A percentile compares a stretch with the other conserved stretches of the same genome.
Conservation (phyloP, 2,888 invertebrate genomes). For the Perizoma affinitatum region DNA sequence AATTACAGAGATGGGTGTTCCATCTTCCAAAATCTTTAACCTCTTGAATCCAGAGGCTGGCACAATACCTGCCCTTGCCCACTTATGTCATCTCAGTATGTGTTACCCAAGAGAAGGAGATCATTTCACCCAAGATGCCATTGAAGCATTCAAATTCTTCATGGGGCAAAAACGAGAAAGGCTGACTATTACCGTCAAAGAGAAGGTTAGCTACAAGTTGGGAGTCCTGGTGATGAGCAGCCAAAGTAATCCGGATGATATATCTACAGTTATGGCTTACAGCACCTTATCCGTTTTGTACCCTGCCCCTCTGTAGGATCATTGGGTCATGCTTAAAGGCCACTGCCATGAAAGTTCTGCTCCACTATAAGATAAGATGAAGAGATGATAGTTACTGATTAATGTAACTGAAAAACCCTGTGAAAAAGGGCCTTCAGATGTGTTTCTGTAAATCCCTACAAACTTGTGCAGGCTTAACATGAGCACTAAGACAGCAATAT, state of each 20-base stretch:
- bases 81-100: slow-evolving; percentile 14
- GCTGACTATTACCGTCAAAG: slow-evolving; percentile 6
- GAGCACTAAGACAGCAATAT: too few relatives aligned
- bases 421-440: too few relatives aligned
- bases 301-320: slow-evolving; percentile 17
- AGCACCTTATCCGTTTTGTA: background rate
- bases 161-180: slow-evolving; percentile 14
- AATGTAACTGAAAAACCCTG: too few relatives aligned
- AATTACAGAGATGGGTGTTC: background rate
- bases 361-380: too few relatives aligned
- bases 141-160: slow-evolving; percentile 12
- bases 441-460: too few relatives aligned
- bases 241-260: slow-evolving; percentile 13
- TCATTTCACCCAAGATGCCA: background rate
- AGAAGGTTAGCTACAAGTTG: slow-evolving; percentile 5
- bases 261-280: slow-evolving; percentile 9
- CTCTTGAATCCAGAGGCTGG: background rate
- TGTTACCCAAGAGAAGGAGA: slow-evolving; percentile 12
- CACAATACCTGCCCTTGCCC: slow-evolving; percentile 11
- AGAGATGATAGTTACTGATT: too few relatives aligned
- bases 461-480: too few relatives aligned
- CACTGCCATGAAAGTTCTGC: too few relatives aligned
- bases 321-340: too few relatives aligned
- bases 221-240: slow-evolving; percentile 19
- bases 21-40: slow-evolving; percentile 1